These are phyloP conservation scores for Hybognathus amarus DNA, from an alignment of 2,797 vertebrate species.

Conservation along the genomic window DNA sequence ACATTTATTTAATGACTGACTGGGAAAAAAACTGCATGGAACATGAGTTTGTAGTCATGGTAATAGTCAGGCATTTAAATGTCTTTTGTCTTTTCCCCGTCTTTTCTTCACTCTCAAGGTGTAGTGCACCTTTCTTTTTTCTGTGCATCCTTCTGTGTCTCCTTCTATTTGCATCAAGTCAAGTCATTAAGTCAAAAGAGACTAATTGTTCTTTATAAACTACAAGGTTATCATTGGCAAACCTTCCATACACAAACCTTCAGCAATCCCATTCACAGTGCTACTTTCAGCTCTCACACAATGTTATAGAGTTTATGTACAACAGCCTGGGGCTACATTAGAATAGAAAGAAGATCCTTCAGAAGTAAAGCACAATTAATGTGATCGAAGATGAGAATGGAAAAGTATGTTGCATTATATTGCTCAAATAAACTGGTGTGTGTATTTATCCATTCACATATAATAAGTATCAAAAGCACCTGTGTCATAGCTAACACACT, in stretches of 20 bases:
- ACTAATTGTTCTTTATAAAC: constrained; percentile 76
- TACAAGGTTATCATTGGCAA: constrained; percentile 67
- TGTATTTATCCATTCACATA: neutral
- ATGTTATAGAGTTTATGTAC: constrained; percentile 45
- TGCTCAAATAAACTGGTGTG: neutral
- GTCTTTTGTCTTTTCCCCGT: constrained; percentile 16
- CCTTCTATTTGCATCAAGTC: constrained; percentile 61
- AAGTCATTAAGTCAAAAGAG: constrained; percentile 67
- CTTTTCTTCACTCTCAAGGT: constrained; percentile 19
- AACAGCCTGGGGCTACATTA: constrained; percentile 6
- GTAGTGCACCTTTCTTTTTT: constrained; percentile 14
- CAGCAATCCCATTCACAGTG: constrained; percentile 61
- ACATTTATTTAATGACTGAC: constrained; percentile 48
- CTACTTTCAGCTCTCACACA: constrained; percentile 67
- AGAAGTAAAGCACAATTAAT: neutral
- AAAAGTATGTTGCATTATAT: neutral
- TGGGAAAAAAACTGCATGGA: constrained; percentile 35
- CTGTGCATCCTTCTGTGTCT: neutral
- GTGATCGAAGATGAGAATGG: neutral
- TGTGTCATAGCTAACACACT: neutral
- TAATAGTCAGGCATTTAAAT: constrained; percentile 42
- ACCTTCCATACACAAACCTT: constrained; percentile 33
- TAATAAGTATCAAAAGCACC: neutral
- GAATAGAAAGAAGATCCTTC: neutral
- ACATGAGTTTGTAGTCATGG: constrained; percentile 50